Percentiles rank a stretch among this genome's conserved stretches.
Conservation (phyloP, 2,888 invertebrate genomes). For the Fragum fragum region DNA sequence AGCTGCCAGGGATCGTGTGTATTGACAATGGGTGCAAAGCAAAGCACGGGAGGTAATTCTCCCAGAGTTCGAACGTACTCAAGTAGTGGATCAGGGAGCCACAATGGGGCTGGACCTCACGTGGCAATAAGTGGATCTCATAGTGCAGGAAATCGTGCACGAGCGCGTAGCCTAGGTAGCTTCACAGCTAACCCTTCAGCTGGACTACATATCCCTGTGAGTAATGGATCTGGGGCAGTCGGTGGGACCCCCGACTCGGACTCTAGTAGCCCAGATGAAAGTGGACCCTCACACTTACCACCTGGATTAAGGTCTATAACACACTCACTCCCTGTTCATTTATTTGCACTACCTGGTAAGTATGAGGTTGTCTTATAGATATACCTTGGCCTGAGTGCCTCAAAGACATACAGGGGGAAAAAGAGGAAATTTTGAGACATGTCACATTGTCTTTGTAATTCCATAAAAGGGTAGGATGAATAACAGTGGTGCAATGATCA, state of each 20-base stretch:
- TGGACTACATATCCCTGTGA: constrained; percentile 81
- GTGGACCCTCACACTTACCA: constrained; percentile 62
- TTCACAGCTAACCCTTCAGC: constrained; percentile 77
- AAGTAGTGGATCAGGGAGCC: constrained; percentile 75
- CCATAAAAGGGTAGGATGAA: too few species aligned
- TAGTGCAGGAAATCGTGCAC: constrained; percentile 72
- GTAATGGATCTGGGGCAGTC: constrained; percentile 78
- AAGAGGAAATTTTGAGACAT: too few species aligned
- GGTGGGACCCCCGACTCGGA: constrained; percentile 84
- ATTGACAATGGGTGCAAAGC: constrained; percentile 82
- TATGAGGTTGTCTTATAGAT: too few species aligned
- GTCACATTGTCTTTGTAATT: too few species aligned
- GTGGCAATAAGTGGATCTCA: constrained; percentile 73
- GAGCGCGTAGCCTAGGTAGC: constrained; percentile 83
- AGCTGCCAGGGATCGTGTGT: constrained; percentile 39
- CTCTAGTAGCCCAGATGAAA: constrained; percentile 85
- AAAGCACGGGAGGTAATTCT: constrained; percentile 78
- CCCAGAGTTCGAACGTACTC: constrained; percentile 83
- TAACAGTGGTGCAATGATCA: too few species aligned
- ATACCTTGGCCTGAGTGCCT: too few species aligned
- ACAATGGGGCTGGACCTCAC: constrained; percentile 75
- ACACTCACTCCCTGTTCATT: constrained; percentile 84
- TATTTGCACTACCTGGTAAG: constrained; percentile 85
- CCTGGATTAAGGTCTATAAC: constrained; percentile 73
- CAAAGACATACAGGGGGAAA: too few species aligned